phyloP scores from a whole-genome alignment of 1,140 invertebrate genomes.

The Sinella curviseta region DNA sequence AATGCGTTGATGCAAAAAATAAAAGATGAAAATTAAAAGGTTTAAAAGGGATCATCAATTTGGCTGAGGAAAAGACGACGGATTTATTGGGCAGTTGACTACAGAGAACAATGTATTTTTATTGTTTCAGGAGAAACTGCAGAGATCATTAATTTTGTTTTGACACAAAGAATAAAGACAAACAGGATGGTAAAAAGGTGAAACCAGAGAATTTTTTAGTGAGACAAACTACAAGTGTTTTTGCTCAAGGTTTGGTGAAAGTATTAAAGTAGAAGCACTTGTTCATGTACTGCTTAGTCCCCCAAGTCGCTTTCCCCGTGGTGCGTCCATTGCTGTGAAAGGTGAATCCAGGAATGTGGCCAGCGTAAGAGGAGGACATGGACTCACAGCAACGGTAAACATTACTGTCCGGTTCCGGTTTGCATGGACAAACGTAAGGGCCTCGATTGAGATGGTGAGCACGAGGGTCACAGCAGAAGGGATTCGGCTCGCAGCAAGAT shows the following conservation, averaged over 20 bases:
- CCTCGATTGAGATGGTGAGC: conserved; percentile 42
- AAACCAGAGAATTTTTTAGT: too few relatives aligned
- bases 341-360: conserved; percentile 47
- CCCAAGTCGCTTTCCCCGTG: conserved; percentile 41
- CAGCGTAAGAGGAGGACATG: conserved; percentile 40
- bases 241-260: conserved; percentile 22
- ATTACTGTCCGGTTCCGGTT: conserved; percentile 35
- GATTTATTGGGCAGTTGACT: not conserved
- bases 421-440: conserved; percentile 43
- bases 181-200: too few relatives aligned
- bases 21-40: not conserved
- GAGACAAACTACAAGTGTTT: not conserved
- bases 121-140: too few relatives aligned
- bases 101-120: not conserved
- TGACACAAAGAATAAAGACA: too few relatives aligned
- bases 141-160: too few relatives aligned
- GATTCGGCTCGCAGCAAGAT: conserved; percentile 23
- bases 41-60: not conserved
- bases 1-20: not conserved
- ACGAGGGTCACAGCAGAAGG: conserved; percentile 35
- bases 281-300: conserved; percentile 47
- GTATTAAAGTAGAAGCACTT: conserved; percentile 47
- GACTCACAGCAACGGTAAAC: conserved; percentile 47
- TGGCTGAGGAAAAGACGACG: not conserved
- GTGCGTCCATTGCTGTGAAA: conserved; percentile 44